Base-by-base conservation (phyloP, 2,888 invertebrate genomes). In the Drosophila anceps region DNA sequence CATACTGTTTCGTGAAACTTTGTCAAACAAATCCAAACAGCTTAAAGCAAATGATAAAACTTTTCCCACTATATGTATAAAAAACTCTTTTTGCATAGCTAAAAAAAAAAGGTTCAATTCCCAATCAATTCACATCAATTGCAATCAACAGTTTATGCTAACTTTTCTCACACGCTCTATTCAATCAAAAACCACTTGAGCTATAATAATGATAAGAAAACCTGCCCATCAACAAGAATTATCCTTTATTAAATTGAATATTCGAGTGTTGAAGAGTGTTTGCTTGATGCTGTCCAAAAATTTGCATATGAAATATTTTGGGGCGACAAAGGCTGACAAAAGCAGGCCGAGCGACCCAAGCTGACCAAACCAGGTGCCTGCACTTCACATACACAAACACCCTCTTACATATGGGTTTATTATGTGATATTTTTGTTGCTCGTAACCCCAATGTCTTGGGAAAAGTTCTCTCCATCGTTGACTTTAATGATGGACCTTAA, bases 191-290 rank as follows among this genome's bases (percentile, higher is more conserved):
- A 48, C 37, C 69, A 71, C 82, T 82, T 64, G 61, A 68, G 39
- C 1, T 43, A 53, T 43, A 44, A 33, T 33, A 44, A 44, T 7
- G 3, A 7, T 7, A 24, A 55, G 7, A 43, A 54, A 31, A 18
- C 41, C 51, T 50, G 55, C 59, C 61, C 43, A 59, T 53, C 60
- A 58, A 46, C 54, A 24, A 31, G 41, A 60, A 44, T 69, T 75
- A 82, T 82, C 76, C 76, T 69, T 83, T 74, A 81, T 67, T 62
- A 63, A 68, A 74, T 76, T 72, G 54, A 50, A 71, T 71, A 48
- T 51, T 57, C 53, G 27, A n/a, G n/a, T n/a, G 15, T 6, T 55
- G 35, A 63, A 66, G 41, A 66, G 41, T n/a, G 18, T 48, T 65
- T 67, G 44, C 57, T 61, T 53, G 50, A 63, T 59, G 35, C 29